These are phyloP conservation scores for Heliconius melpomene DNA, from an alignment of 1,140 invertebrate species.

Conservation along the genomic window DNA sequence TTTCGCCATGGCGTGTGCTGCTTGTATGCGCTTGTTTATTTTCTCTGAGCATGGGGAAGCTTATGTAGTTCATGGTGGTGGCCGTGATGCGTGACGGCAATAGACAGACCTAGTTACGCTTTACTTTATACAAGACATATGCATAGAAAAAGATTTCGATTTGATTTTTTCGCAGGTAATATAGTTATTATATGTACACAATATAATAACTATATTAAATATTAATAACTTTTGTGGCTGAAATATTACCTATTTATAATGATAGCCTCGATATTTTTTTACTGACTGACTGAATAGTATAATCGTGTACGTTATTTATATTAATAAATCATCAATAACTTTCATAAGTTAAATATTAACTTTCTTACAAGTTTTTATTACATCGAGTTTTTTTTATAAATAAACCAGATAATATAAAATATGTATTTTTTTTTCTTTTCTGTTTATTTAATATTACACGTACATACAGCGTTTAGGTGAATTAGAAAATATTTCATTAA, in stretches of 20 bases:
- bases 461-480: too few species aligned
- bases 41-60: slow-evolving; percentile 10
- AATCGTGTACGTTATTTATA: too few species aligned
- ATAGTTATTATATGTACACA: too few species aligned
- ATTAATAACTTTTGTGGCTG: too few species aligned
- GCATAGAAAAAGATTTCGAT: not conserved
- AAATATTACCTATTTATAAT: too few species aligned
- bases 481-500: too few species aligned
- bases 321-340: not conserved
- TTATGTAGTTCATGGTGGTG: slow-evolving; percentile 2
- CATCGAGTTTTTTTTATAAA: not conserved
- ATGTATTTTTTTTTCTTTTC: not conserved
- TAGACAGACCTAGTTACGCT: slow-evolving; percentile 37
- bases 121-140: not conserved
- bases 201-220: too few species aligned
- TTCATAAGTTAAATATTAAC: not conserved
- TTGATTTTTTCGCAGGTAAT: too few species aligned
- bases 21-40: not conserved
- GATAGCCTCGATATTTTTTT: too few species aligned
- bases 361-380: not conserved
- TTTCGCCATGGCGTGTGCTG: slow-evolving; percentile 13
- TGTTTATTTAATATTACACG: not conserved
- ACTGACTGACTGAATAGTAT: too few species aligned
- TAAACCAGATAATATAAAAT: not conserved
- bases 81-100: slow-evolving; percentile 38